These are phyloP conservation scores for Drosophila dunni DNA, from an alignment of 1,140 invertebrate species.

Conservation along the genomic window DNA sequence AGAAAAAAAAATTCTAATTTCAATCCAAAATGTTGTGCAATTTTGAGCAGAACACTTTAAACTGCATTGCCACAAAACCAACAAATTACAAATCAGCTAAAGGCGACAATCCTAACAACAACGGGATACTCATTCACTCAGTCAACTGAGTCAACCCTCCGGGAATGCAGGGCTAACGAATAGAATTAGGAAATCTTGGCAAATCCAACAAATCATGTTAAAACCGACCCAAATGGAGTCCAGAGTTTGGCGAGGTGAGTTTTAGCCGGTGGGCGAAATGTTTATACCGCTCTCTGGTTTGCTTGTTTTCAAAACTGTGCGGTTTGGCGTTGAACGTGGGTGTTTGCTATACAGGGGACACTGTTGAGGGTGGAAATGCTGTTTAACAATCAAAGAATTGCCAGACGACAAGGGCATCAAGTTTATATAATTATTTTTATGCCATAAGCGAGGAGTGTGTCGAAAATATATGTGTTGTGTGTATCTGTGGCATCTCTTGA, in stretches of 20 bases:
- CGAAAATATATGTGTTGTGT: constrained; percentile 30
- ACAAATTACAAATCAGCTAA: constrained; percentile 51
- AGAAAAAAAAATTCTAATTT: background rate
- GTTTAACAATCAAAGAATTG: constrained; percentile 63
- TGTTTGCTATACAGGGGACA: constrained; percentile 41
- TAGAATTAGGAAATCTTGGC: constrained; percentile 82
- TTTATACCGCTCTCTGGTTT: constrained; percentile 72
- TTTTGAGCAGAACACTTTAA: constrained; percentile 29
- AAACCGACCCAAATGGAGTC: constrained; percentile 58
- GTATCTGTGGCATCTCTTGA: constrained; percentile 45
- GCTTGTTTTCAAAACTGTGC: constrained; percentile 77
- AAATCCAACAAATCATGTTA: constrained; percentile 84
- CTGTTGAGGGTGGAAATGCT: constrained; percentile 73
- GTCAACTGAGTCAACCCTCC: constrained; percentile 52
- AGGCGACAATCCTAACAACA: constrained; percentile 13
- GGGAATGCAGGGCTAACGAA: constrained; percentile 55
- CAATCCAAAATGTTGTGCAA: constrained; percentile 8
- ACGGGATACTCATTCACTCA: background rate
- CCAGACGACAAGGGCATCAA: constrained; percentile 73
- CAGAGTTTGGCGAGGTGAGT: constrained; percentile 20
- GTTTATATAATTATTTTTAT: constrained; percentile 84
- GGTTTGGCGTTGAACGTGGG: constrained; percentile 37
- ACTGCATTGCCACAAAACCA: constrained; percentile 41
- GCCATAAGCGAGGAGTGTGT: constrained; percentile 62
- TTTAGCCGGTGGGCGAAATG: constrained; percentile 55